phyloP scores from a whole-genome alignment of 2,113 vertebrate species.

The Macquaria ambigua region DNA sequence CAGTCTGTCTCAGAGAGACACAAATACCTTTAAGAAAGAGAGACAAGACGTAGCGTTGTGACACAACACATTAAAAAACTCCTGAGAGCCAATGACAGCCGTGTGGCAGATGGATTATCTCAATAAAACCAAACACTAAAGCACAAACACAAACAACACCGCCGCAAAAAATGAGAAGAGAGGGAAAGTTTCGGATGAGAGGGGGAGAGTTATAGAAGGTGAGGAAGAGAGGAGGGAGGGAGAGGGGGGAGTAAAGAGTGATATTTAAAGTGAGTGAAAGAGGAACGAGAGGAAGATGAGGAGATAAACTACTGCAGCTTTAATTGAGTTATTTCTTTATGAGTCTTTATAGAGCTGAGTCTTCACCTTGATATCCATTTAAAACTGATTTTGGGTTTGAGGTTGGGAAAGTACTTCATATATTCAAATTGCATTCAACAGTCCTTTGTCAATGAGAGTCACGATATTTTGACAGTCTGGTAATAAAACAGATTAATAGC shows the following conservation, averaged over 20 bases:
- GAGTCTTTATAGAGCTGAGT: conserved; percentile 44
- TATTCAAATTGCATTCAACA: conserved; percentile 59
- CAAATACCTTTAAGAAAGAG: conserved; percentile 44
- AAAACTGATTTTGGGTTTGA: conserved; percentile 39
- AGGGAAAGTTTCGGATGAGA: conserved; percentile 17
- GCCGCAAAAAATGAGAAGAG: not conserved
- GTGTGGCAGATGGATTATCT: conserved; percentile 54
- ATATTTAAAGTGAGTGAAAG: conserved; percentile 35
- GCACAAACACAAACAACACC: conserved; percentile 22
- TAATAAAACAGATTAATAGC: conserved; percentile 72
- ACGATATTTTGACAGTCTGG: conserved; percentile 54
- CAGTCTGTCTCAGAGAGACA: conserved; percentile 26
- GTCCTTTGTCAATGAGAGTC: conserved; percentile 55
- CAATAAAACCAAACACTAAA: conserved; percentile 50
- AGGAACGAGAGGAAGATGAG: conserved; percentile 9
- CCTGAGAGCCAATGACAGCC: conserved; percentile 56
- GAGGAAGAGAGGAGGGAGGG: conserved; percentile 3
- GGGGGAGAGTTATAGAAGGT: not conserved
- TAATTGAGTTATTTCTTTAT: conserved; percentile 66
- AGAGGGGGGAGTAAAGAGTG: conserved; percentile 17
- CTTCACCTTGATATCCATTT: conserved; percentile 37
- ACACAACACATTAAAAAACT: conserved; percentile 46
- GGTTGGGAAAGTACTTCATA: conserved; percentile 40
- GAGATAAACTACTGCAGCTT: conserved; percentile 37
- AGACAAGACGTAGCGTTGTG: conserved; percentile 27